Evolutionary conservation across 2,888 invertebrate genomes (phyloP), one percentile per base, ranked within the genome.

Genomic region (Sesamia inferens): DNA sequence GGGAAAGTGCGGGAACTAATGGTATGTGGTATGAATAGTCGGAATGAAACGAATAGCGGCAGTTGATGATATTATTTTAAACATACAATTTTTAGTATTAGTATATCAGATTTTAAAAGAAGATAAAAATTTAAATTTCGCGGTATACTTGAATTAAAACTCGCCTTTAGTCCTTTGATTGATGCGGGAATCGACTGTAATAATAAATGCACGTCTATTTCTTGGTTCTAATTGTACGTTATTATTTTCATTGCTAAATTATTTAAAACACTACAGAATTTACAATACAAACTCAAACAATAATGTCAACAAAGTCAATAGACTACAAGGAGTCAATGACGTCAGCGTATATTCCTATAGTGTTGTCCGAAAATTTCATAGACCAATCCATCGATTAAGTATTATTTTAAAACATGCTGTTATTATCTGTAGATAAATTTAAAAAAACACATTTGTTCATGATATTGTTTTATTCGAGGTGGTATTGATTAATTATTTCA

Each of bases 121-220:
- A 54, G 16, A 69, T 65, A 51, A n/a, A 42, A 71, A 58, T 90
- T 90, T 80, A 76, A 90, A 89, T 85, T 89, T 88, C 86, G 88
- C 90, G 90, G 86, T 82, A 47, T 76, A 68, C 62, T 77, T 76
- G 61, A 71, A 74, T 61, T 59, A 64, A 68, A 65, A 74, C 85
- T 82, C 63, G 87, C 87, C 79, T 80, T 71, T 71, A 69, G 54
- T 69, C 65, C 64, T 67, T 51, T 62, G 71, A 73, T 62, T 65
- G 68, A 57, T 54, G 44, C 54, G 14, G 51, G 10, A 66, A 77
- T 63, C 19, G 57, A 74, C 24, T 62, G 47, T 31, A 44, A 71
- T n/a, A 39, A 63, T 77, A 39, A 64, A 70, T 39, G 31, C 31
- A 42, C 63, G 19, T 42, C 61, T 76, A 68, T 61, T 74, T 72